Evolutionary conservation across 2,113 vertebrate species (phyloP), one percentile per base, ranked within the genome.

Genomic region (Cyprinodon brontotheroides): DNA sequence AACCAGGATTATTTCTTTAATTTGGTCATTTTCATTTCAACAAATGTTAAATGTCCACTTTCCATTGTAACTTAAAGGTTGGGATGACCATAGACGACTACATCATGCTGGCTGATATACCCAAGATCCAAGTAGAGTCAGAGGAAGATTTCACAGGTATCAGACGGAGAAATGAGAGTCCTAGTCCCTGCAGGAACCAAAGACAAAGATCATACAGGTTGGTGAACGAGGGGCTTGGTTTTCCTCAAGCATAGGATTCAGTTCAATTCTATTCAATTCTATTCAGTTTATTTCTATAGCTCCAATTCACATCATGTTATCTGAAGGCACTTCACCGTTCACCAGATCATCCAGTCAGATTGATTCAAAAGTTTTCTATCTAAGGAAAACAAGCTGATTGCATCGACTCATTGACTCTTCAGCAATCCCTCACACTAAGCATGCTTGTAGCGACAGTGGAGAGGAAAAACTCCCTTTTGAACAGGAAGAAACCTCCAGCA

Each of bases 41-140:
- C 17, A 10, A 64, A 67, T 60, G 13, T 68, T 9, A 70, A 65
- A 65, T 45, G 13, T 70, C 50, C 5, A 36, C 36, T 15, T 64
- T 72, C 75, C 29, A 57, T 62, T 71, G 12, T 87, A 3, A 61
- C 74, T 86, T 45, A 65, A 10, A 93, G 92, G 93, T 88, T 12
- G 94, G 88, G 73, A 89, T 97, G 95, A 96, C 95, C 72, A 93
- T 95, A 65, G 95, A 96, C n/a, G 95, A 98, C 81, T 99, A 99
- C 85, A 94, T 96, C 0, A 7, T 95, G 69, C 89, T 99, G 90
- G 98, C 98, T 0, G 93, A 96, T 76, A 94, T 99, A 86, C 98
- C 98, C 61, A 95, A 91, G 38, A 89, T 96, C 74, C 95, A 93
- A 76, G 88, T 96, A 85, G 94, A 97, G n/a, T 60, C 87, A 14